A percentile compares a stretch with the other conserved stretches of the same genome.
phyloP scores from a whole-genome alignment of 2,888 invertebrate genomes.

The Cinara cedri region DNA sequence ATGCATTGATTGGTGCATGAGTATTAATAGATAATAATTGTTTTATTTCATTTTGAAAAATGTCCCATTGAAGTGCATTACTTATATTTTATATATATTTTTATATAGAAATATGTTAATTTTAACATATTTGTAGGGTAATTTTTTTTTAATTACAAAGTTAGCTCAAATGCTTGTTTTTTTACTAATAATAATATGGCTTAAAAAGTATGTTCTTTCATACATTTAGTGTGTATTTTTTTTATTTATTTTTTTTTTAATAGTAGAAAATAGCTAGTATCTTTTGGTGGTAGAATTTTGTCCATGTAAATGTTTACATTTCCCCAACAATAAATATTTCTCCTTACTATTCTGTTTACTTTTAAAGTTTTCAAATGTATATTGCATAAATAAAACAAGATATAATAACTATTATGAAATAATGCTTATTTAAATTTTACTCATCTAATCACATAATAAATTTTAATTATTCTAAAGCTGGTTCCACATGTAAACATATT shows the following conservation, averaged over 20 bases:
- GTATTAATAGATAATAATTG: background rate
- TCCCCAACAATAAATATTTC: constrained; percentile 25
- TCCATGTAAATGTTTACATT: constrained; percentile 31
- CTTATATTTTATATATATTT: background rate
- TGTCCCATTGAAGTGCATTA: constrained; percentile 35
- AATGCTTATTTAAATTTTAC: constrained; percentile 48
- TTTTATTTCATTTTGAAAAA: background rate
- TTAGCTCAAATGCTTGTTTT: constrained; percentile 44
- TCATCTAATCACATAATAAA: constrained; percentile 31
- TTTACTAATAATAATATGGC: constrained; percentile 51
- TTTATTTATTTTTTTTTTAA: background rate
- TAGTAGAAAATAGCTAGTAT: constrained; percentile 34
- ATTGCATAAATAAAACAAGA: constrained; percentile 29
- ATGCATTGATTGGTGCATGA: constrained; percentile 29
- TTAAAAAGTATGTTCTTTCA: constrained; percentile 11
- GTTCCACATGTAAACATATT: constrained; percentile 32
- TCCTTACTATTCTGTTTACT: constrained; percentile 24
- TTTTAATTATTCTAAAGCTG: constrained; percentile 30
- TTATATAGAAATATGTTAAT: constrained; percentile 2
- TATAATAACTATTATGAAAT: constrained; percentile 11
- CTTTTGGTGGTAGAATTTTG: constrained; percentile 51
- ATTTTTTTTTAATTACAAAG: constrained; percentile 21
- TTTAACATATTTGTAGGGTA: constrained; percentile 10
- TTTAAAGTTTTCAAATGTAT: constrained; percentile 5
- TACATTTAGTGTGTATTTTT: constrained; percentile 43